Percentiles rank a stretch among this genome's conserved stretches.
Evolutionary conservation across 2,797 vertebrate genomes (phyloP).

Genomic region (Anableps anableps): DNA sequence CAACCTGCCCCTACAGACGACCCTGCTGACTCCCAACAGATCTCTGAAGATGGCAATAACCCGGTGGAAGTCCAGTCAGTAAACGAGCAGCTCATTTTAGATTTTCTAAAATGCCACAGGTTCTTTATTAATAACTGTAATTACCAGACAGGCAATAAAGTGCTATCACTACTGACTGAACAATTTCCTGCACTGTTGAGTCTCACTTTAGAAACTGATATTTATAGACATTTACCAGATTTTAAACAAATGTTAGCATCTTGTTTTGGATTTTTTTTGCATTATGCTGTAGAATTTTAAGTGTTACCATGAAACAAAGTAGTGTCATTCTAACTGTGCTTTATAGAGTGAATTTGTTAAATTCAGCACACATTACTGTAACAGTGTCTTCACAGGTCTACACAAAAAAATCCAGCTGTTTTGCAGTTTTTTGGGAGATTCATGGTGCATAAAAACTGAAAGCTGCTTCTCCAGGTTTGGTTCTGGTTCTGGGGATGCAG

Average conservation of each 20-base stretch:
- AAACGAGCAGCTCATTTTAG: constrained; percentile 13
- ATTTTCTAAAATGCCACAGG: not conserved
- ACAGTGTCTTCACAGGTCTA: no score
- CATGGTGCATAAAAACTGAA: no score
- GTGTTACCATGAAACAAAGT: not conserved
- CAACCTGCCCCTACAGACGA: constrained; percentile 84
- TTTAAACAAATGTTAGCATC: not conserved
- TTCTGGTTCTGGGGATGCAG: no score
- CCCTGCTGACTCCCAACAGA: constrained; percentile 85
- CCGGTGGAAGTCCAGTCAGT: constrained; percentile 79
- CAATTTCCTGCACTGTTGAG: not conserved
- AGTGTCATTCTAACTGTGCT: not conserved
- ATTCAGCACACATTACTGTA: not conserved
- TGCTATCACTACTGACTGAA: not conserved
- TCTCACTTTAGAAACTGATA: not conserved
- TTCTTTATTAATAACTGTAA: not conserved
- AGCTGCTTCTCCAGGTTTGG: no score
- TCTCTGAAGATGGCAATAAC: constrained; percentile 88
- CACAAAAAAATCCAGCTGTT: no score
- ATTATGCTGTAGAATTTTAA: not conserved
- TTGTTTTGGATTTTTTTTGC: not conserved
- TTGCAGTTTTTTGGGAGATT: no score
- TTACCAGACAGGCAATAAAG: constrained; percentile 5
- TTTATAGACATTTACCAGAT: not conserved
- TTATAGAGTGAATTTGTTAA: not conserved